Base-by-base conservation (phyloP, 2,797 vertebrate genomes). In the Amazona ochrocephala region DNA sequence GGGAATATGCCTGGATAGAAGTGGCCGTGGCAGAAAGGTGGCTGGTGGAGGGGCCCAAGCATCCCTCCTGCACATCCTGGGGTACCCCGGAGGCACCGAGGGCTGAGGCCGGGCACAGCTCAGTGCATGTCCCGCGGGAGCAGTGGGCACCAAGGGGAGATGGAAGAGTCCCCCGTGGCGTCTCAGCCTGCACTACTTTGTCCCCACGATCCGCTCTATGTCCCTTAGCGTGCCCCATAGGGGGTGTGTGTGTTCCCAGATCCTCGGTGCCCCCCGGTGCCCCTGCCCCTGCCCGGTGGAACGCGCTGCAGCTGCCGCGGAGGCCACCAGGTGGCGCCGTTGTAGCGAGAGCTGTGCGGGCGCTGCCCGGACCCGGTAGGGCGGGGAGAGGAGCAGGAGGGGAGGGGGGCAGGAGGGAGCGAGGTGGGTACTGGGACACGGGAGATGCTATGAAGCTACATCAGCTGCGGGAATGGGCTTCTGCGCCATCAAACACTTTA, bases 271-370 rank as follows among this genome's bases (percentile, higher is more conserved):
- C 11, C 11, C 18, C 39, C 29, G 6, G 48, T 5, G 11, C 48
- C 62, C 18, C 30, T 26, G 12, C 2, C 23, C 42, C n/a, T 13
- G 34, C 26, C 61, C 21, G 30, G 9, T 0, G 23, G 56, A 48
- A 64, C 22, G 47, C 24, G 61, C 70, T 74, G 95, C 70, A 80
- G 66, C 0, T 7, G 3, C 70, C 3, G 5, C 1, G 0, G 5
- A 5, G 23, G 23, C 94, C 97, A 37, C 93, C 92, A 96, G 97
- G 77, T 92, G 77, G 93, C 17, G 89, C 51, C 60, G 14, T 70
- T 45, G 90, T 26, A 91, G 32, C 90, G 84, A 72, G 54, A 11
- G 83, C 77, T 3, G 90, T 4, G 56, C 71, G 64, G 72, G 51
- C 30, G 30, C 71, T 58, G 58, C 60, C 12, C 4, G 44, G 77